A percentile compares a stretch with the other conserved stretches of the same genome.
Conservation (phyloP, 30 jellyfish, hydroid and myxozoan species). For the Haliclystus octoradiatus region DNA sequence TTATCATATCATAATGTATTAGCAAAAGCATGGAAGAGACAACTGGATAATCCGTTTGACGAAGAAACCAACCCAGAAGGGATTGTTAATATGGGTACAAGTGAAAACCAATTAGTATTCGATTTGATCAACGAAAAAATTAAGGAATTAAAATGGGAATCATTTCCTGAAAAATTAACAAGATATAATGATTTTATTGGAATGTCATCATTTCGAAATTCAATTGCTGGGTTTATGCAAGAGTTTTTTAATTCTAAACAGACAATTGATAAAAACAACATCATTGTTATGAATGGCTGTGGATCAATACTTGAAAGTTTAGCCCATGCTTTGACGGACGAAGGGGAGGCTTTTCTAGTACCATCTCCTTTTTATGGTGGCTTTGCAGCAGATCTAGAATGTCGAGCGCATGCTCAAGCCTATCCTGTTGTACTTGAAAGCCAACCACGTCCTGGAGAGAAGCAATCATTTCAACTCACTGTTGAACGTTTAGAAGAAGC, state of each 20-base stretch:
- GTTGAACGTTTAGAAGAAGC: constrained; percentile 42
- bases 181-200: constrained; percentile 49
- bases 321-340: constrained; percentile 40
- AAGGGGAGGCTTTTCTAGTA: constrained; percentile 55
- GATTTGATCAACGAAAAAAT: constrained; percentile 34
- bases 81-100: constrained; percentile 64
- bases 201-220: constrained; percentile 23
- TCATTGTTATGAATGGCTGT: constrained; percentile 58
- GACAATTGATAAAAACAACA: constrained; percentile 24
- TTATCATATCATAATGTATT: constrained; percentile 1
- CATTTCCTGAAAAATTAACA: constrained; percentile 19
- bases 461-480: constrained; percentile 37
- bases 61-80: constrained; percentile 43
- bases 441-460: constrained; percentile 2
- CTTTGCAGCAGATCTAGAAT: constrained; percentile 24
- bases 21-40: constrained; percentile 21
- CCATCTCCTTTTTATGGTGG: constrained; percentile 84
- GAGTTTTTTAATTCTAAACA: constrained; percentile 27
- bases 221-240: constrained; percentile 35
- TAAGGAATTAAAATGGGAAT: constrained; percentile 4
- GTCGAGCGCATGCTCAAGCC: constrained; percentile 31
- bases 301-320: constrained; percentile 58
- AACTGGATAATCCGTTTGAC: constrained; percentile 36
- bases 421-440: constrained; percentile 28
- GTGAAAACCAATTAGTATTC: constrained; percentile 37